Conservation (phyloP, 2,797 vertebrate genomes). For the Trematomus bernacchii region DNA sequence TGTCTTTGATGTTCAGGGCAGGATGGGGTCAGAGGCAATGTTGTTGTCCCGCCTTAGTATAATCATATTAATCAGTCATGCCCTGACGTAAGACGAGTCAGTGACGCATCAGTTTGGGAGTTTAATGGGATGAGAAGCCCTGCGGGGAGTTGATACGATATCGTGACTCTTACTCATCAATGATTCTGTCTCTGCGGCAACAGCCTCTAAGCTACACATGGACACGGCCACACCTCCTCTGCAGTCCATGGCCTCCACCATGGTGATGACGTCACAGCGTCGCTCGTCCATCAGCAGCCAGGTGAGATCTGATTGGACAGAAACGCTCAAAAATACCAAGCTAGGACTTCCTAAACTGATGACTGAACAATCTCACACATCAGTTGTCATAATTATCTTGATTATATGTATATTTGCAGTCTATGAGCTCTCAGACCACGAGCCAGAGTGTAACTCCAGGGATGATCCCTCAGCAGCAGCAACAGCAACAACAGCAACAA, state of each 20-base stretch:
- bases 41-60: too few species aligned
- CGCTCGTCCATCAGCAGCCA: constrained; percentile 93
- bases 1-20: too few species aligned
- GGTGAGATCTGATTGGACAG: constrained; percentile 77
- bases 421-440: constrained; percentile 93
- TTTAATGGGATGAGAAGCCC: neutral
- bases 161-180: constrained; percentile 14
- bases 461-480: constrained; percentile 83
- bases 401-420: constrained; percentile 79
- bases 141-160: neutral
- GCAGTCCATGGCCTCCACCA: constrained; percentile 86
- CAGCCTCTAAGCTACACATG: constrained; percentile 93
- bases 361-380: neutral
- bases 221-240: constrained; percentile 93
- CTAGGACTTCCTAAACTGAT: neutral
- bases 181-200: constrained; percentile 83
- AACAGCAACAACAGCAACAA: constrained; percentile 23
- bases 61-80: neutral
- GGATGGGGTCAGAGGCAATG: too few species aligned
- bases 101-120: neutral
- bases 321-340: neutral
- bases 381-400: constrained; percentile 9
- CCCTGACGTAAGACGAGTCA: neutral
- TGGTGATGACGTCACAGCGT: constrained; percentile 90
- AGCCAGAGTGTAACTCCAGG: constrained; percentile 88